phyloP scores from a whole-genome alignment of 2,797 vertebrate species.

The Pseudochirops cupreus region DNA sequence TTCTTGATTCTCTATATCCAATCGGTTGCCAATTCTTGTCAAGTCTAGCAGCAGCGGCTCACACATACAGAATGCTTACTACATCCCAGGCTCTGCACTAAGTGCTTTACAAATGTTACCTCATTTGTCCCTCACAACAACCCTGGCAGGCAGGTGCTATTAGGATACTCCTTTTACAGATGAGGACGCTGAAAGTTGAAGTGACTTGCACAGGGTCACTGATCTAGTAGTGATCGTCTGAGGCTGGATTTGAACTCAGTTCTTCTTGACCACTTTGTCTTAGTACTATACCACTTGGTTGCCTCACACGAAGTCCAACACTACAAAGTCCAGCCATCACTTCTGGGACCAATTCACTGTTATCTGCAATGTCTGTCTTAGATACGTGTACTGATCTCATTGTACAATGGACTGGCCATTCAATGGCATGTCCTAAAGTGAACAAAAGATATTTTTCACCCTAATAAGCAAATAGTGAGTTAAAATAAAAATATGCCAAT shows the following conservation, averaged over 20 bases:
- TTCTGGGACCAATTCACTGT: background rate
- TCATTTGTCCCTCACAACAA: background rate
- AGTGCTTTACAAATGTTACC: background rate
- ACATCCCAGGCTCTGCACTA: background rate
- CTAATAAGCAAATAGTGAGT: background rate
- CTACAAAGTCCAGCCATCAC: background rate
- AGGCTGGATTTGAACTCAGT: background rate
- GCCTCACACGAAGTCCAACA: background rate
- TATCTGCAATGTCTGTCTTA: background rate
- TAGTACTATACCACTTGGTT: background rate
- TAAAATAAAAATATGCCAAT: background rate
- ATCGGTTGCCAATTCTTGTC: background rate
- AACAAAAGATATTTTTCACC: background rate
- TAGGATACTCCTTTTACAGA: too few relatives aligned
- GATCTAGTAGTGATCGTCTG: background rate
- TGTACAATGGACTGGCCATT: background rate
- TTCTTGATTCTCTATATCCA: background rate
- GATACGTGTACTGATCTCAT: background rate
- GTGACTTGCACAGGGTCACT: background rate
- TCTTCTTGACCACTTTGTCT: background rate
- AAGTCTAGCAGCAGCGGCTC: background rate
- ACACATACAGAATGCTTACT: fast-evolving
- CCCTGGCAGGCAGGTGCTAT: too few relatives aligned
- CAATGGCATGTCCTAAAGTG: background rate
- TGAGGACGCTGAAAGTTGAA: too few relatives aligned